Percentiles rank a stretch among this genome's conserved stretches.
These are phyloP conservation scores for Drosophila repleta DNA, from an alignment of 1,140 invertebrate species.

Conservation along the genomic window DNA sequence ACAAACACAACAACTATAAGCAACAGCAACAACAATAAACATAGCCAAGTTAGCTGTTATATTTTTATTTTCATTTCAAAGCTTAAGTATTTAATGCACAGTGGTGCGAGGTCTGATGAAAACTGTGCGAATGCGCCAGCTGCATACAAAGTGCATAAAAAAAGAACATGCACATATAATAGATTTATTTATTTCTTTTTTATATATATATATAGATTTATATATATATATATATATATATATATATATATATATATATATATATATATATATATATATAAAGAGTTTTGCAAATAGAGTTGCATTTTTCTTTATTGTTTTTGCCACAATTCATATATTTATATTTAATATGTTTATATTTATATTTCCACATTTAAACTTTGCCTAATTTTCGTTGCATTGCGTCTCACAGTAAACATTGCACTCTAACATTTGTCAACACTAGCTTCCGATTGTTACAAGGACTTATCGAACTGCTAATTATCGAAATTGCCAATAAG, in stretches of 20 bases:
- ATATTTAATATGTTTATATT: no score
- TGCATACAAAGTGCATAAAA: background rate
- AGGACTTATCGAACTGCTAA: background rate
- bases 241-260: background rate
- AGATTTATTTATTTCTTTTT: no score
- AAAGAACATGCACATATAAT: background rate
- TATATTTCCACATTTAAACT: no score
- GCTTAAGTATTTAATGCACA: slow-evolving; percentile 37
- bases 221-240: background rate
- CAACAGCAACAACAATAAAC: slow-evolving; percentile 18
- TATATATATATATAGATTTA: no score
- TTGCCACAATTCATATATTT: background rate
- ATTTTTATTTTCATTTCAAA: slow-evolving; percentile 52
- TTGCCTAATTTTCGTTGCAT: background rate
- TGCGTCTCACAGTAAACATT: background rate
- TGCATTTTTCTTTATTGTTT: background rate
- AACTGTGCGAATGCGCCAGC: background rate
- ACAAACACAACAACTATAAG: slow-evolving; percentile 43
- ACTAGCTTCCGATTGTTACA: background rate
- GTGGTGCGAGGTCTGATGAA: slow-evolving; percentile 7
- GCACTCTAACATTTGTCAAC: background rate
- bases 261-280: background rate
- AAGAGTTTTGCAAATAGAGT: background rate
- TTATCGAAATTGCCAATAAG: background rate
- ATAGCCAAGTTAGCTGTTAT: slow-evolving; percentile 36